Evolutionary conservation across 2,888 invertebrate genomes (phyloP), one percentile per base, ranked within the genome.

Genomic region (Dyspetes luteomarginatus): DNA sequence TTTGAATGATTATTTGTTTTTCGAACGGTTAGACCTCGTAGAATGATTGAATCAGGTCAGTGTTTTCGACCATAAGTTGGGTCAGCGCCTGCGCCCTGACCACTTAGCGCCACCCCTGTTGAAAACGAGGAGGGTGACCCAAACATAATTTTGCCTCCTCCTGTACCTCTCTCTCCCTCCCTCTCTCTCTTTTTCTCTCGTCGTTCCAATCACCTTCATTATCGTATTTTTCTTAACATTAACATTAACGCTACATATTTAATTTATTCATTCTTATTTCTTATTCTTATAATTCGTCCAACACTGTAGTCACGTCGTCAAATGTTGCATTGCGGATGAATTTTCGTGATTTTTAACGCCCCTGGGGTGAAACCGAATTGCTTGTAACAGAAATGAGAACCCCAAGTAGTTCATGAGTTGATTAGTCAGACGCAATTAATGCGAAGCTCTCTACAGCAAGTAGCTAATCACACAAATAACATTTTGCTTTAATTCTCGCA

Each of bases 61-160:
- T 91, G 90, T 90, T 91, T 90, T 91, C 90, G 88, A 91, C 90
- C 90, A 91, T 91, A 90, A 91, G 89, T 90, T 88, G 89, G 85
- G 88, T 85, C 81, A 85, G 88, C 90, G 90, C 86, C 82, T 88
- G 89, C 89, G 89, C 88, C 75, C 58, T 81, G 74, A 71, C 64
- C 78, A 77, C 84, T 87, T 82, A 89, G 87, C 88, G 90, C 89
- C 89, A 90, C 90, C 90, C 76, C 90, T 86, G 89, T 89, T 89
- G 87, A 90, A 90, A 90, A 88, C 88, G 86, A 89, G 87, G 88
- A 55, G 64, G 86, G 86, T 87, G 87, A 89, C 84, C 88, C 86
- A 90, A 91, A 91, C 90, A 90, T 88, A 87, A 88, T 90, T 88
- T 87, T 84, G 83, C 85, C 74, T 58, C 74, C 64, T 72, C 77